phyloP scores from a whole-genome alignment of 2,888 invertebrate genomes.

The Philonicus albiceps region DNA sequence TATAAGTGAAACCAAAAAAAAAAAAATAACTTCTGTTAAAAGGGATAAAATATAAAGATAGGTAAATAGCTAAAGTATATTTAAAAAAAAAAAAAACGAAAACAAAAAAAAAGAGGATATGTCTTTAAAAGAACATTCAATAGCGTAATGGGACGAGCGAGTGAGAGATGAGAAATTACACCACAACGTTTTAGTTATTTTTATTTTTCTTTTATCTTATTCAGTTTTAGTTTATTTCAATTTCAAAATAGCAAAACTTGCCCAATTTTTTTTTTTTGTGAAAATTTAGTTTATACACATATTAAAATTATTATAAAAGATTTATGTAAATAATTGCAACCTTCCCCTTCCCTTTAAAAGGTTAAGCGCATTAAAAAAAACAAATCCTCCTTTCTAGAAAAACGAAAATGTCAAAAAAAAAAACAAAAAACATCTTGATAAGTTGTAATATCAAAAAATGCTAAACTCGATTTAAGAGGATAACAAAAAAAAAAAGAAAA shows the following conservation, averaged over 20 bases:
- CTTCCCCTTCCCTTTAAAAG: not conserved
- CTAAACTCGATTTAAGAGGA: not conserved
- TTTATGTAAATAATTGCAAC: not conserved
- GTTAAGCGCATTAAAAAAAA: not conserved
- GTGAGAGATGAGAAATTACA: not conserved
- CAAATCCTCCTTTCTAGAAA: not conserved
- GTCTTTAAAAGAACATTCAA: slow-evolving; percentile 9
- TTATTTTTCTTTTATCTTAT: not conserved
- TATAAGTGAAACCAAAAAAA: slow-evolving; percentile 37
- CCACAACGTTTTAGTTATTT: not conserved
- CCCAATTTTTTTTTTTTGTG: not conserved
- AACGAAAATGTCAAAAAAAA: not conserved
- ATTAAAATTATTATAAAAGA: not conserved
- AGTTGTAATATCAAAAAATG: not conserved
- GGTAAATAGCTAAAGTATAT: slow-evolving; percentile 23
- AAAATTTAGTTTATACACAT: not conserved
- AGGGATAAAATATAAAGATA: not conserved
- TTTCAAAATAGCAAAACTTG: not conserved
- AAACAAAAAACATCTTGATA: not conserved
- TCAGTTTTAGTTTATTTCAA: not conserved
- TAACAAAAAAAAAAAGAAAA: not conserved
- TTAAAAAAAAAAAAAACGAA: not conserved
- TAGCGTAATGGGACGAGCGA: not conserved
- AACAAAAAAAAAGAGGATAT: slow-evolving; percentile 3
- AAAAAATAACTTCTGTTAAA: slow-evolving; percentile 31